Percentiles rank a stretch among this genome's conserved stretches.
These are phyloP conservation scores for Apaloderma vittatum DNA, from an alignment of 2,113 vertebrate genomes.

Conservation along the genomic window DNA sequence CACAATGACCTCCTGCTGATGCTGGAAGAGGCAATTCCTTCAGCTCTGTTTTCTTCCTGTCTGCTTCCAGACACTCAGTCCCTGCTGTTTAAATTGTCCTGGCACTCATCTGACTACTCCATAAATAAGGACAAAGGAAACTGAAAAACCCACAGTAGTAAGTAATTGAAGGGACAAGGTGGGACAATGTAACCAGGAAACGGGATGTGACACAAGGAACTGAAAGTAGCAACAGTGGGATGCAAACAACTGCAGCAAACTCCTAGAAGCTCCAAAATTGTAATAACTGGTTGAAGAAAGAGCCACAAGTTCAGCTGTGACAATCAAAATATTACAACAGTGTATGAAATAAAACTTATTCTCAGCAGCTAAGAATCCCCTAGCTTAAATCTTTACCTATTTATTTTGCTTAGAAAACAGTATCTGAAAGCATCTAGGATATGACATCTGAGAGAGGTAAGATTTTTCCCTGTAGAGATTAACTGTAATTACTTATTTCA, in stretches of 20 bases:
- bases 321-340: neutral
- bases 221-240: neutral
- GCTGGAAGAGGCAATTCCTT: neutral
- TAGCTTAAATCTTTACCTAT: neutral
- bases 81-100: neutral
- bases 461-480: neutral
- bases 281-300: neutral
- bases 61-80: neutral
- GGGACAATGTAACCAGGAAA: neutral
- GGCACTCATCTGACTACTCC: neutral
- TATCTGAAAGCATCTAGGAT: neutral
- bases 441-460: neutral
- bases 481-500: conserved; percentile 47
- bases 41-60: neutral
- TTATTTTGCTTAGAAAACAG: neutral
- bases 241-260: neutral
- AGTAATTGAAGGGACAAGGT: neutral
- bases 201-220: neutral
- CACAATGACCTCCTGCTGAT: neutral
- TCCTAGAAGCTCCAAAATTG: neutral
- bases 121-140: neutral
- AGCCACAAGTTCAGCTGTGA: neutral
- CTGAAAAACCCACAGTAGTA: neutral
- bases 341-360: neutral
- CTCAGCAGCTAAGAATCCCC: neutral